Evolutionary conservation across 2,888 invertebrate genomes (phyloP).

Genomic region (Portevinia maculata): DNA sequence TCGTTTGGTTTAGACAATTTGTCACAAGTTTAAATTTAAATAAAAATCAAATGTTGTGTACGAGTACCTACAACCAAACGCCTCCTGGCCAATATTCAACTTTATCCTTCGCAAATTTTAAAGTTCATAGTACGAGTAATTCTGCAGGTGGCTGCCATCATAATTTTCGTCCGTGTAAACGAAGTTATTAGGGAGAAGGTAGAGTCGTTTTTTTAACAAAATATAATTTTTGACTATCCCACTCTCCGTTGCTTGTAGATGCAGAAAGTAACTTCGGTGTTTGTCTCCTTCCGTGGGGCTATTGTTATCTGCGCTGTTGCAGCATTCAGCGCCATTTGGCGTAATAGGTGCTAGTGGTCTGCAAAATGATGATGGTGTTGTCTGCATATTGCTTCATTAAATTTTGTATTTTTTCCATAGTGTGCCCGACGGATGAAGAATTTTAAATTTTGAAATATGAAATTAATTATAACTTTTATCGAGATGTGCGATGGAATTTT

Average conservation of each 20-base stretch:
- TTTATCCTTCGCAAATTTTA: not conserved
- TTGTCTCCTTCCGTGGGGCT: constrained; percentile 24
- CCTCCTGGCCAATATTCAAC: not conserved
- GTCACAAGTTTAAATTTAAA: constrained; percentile 29
- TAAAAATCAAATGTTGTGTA: not conserved
- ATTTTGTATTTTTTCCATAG: constrained; percentile 50
- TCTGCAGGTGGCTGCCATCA: constrained; percentile 45
- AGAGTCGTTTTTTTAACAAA: constrained; percentile 20
- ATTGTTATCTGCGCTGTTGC: constrained; percentile 56
- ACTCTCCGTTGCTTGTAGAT: not conserved
- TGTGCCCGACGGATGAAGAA: constrained; percentile 14
- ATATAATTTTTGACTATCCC: constrained; percentile 5
- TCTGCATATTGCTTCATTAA: constrained; percentile 68
- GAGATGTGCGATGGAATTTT: constrained; percentile 29
- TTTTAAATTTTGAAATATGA: constrained; percentile 58
- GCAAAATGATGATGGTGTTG: constrained; percentile 32
- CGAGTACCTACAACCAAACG: no score
- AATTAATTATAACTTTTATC: constrained; percentile 66
- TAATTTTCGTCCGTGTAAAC: constrained; percentile 27
- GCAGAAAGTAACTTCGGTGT: constrained; percentile 35
- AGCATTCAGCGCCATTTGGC: constrained; percentile 43
- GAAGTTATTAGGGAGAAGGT: not conserved
- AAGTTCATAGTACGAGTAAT: constrained; percentile 22
- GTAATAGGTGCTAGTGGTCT: constrained; percentile 36
- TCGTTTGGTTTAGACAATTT: constrained; percentile 57